These are phyloP conservation scores for Platycheirus rosarum DNA, from an alignment of 2,888 invertebrate genomes.

Conservation along the genomic window DNA sequence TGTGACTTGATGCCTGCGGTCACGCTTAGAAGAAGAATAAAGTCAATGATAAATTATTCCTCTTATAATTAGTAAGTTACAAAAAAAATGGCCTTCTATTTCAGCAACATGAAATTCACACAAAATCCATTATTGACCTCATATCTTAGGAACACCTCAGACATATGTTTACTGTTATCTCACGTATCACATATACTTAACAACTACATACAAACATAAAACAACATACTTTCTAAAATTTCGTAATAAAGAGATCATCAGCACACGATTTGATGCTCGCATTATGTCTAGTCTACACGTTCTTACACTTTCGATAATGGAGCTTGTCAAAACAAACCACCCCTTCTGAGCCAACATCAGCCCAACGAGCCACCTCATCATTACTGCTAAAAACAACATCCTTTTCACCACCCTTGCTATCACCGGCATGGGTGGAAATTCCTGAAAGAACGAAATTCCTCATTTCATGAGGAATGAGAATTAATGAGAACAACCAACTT, in stretches of 20 bases:
- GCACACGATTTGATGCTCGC: slow-evolving; percentile 48
- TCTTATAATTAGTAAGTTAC: too few relatives aligned
- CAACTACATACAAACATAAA: background rate
- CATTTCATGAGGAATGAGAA: slow-evolving; percentile 31
- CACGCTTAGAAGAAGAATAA: too few relatives aligned
- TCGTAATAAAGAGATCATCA: slow-evolving; percentile 57
- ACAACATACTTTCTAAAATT: slow-evolving; percentile 23
- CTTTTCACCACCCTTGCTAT: background rate
- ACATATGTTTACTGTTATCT: slow-evolving; percentile 1
- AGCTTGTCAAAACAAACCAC: slow-evolving; percentile 37
- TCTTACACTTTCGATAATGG: slow-evolving; percentile 48
- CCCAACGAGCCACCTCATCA: slow-evolving; percentile 8
- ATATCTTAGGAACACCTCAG: background rate
- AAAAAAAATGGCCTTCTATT: background rate
- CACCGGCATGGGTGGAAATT: slow-evolving; percentile 14
- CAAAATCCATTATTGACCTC: background rate
- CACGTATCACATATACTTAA: slow-evolving; percentile 32
- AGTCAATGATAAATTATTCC: too few relatives aligned
- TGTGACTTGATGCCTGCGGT: too few relatives aligned
- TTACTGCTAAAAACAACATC: background rate
- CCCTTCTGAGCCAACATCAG: background rate
- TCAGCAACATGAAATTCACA: background rate
- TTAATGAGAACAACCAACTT: slow-evolving; percentile 47
- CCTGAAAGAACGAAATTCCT: slow-evolving; percentile 44
- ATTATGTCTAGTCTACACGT: slow-evolving; percentile 45